Percentiles rank a stretch among this genome's conserved stretches.
Evolutionary conservation across 2,888 invertebrate genomes (phyloP).

Genomic region (Netelia fuscicornis): DNA sequence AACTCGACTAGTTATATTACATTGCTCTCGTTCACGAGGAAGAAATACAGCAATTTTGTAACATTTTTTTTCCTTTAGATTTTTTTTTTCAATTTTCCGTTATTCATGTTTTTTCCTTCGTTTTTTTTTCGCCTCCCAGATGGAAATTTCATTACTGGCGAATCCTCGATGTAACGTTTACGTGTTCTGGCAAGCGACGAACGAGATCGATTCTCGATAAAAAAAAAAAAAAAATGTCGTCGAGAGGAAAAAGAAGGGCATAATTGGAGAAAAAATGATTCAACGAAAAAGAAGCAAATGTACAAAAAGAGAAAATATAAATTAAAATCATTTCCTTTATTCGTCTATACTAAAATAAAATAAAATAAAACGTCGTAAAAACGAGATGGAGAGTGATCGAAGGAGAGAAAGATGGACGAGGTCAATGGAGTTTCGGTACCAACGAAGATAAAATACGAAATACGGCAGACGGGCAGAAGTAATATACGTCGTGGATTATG

Average conservation of each 20-base stretch:
- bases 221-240: neutral
- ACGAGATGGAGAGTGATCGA: neutral
- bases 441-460: conserved; percentile 14
- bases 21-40: neutral
- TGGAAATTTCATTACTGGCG: conserved; percentile 4
- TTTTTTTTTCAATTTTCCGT: neutral
- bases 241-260: too few relatives aligned
- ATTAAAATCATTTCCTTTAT: neutral
- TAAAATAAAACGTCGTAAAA: neutral
- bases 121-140: neutral
- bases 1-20: conserved; percentile 15
- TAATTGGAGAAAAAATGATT: too few relatives aligned
- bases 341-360: neutral
- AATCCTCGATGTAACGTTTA: neutral
- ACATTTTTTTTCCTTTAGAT: neutral
- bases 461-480: neutral
- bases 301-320: neutral
- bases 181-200: too few relatives aligned
- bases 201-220: neutral
- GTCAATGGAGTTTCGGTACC: conserved; percentile 33
- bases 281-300: neutral
- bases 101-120: neutral
- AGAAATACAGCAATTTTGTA: neutral
- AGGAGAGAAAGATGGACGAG: conserved; percentile 13
- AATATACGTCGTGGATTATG: conserved; percentile 27